These are phyloP conservation scores for Stenodera caucasica DNA, from an alignment of 2,888 invertebrate genomes.

Conservation along the genomic window DNA sequence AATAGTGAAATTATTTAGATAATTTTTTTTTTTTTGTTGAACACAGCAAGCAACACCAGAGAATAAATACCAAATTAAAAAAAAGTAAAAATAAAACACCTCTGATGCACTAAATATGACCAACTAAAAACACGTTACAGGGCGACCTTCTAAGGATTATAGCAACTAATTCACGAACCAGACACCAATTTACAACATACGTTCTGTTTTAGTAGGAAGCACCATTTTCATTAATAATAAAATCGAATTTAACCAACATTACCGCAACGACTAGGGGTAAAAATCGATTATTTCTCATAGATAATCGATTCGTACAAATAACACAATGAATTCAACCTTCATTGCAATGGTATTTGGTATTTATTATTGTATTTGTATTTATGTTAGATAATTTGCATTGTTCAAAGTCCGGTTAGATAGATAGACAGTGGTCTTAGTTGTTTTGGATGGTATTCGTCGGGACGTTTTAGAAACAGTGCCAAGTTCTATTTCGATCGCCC, in stretches of 20 bases:
- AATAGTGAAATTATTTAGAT: not conserved
- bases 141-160: slow-evolving; percentile 29
- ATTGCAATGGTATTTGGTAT: not conserved
- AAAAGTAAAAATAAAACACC: slow-evolving; percentile 36
- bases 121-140: slow-evolving; percentile 32
- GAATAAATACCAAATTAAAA: slow-evolving; percentile 42
- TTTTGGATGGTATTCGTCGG: slow-evolving; percentile 26
- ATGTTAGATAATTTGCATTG: slow-evolving; percentile 15
- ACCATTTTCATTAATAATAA: not conserved
- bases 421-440: slow-evolving; percentile 19
- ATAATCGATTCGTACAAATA: no score
- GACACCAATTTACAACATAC: slow-evolving; percentile 26
- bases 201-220: slow-evolving; percentile 19
- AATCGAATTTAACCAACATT: no score
- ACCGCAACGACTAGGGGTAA: no score
- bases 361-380: slow-evolving; percentile 21
- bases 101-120: slow-evolving; percentile 40
- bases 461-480: slow-evolving; percentile 40
- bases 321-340: not conserved
- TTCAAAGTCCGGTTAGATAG: slow-evolving; percentile 5
- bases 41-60: slow-evolving; percentile 55
- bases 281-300: no score
- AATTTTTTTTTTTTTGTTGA: slow-evolving; percentile 6
- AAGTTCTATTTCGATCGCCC: slow-evolving; percentile 52
- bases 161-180: slow-evolving; percentile 28